A percentile compares a stretch with the other conserved stretches of the same genome.
Conservation (phyloP, 2,797 vertebrate species). For the Paratrypauchen microcephalus region DNA sequence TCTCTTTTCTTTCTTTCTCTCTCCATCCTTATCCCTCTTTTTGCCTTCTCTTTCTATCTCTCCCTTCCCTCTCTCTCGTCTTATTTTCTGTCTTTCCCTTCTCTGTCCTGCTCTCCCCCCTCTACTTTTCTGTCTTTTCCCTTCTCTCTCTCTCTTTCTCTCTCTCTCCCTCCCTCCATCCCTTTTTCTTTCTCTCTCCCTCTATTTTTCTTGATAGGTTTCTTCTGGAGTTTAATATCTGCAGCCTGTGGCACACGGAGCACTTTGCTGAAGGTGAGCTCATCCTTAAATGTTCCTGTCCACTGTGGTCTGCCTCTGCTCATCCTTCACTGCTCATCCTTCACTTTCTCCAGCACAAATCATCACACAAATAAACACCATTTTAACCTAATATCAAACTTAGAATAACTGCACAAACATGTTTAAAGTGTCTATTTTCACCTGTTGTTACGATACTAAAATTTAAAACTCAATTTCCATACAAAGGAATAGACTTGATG, state of each 20-base stretch:
- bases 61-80: not conserved
- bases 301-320: not conserved
- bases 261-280: constrained; percentile 76
- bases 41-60: not conserved
- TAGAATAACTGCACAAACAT: too few relatives aligned
- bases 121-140: not conserved
- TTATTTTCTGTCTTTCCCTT: not conserved
- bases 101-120: too few relatives aligned
- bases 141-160: too few relatives aligned
- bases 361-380: too few relatives aligned
- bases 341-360: too few relatives aligned
- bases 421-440: too few relatives aligned
- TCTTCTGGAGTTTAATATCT: constrained; percentile 79
- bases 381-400: too few relatives aligned
- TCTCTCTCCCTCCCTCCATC: not conserved
- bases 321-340: not conserved
- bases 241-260: constrained; percentile 73
- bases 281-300: not conserved
- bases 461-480: too few relatives aligned
- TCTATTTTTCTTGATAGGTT: constrained; percentile 63
- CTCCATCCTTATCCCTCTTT: not conserved
- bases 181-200: constrained; percentile 35
- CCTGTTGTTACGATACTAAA: too few relatives aligned
- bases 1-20: constrained; percentile 12
- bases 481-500: too few relatives aligned